A percentile compares a stretch with the other conserved stretches of the same genome.
phyloP scores from a whole-genome alignment of 2,888 invertebrate genomes.

The Lypha dubia region DNA sequence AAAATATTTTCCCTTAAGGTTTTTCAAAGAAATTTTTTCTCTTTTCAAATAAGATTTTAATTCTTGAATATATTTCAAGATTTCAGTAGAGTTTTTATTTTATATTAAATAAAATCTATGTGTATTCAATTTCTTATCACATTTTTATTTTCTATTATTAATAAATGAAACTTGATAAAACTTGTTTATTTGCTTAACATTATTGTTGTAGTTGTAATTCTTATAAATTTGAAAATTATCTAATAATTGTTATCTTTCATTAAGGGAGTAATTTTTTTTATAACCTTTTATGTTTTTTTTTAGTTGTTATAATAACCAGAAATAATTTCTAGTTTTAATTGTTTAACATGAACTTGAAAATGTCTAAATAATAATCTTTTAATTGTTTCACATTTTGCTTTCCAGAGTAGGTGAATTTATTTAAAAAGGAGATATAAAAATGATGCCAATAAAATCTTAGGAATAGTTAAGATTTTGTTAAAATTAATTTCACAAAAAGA shows the following conservation, averaged over 20 bases:
- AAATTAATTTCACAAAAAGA: too few species aligned
- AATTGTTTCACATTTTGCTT: neutral
- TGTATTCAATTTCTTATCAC: neutral
- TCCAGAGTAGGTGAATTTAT: neutral
- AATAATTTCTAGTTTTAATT: slow-evolving; percentile 24
- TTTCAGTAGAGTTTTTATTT: too few species aligned
- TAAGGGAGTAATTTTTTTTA: neutral
- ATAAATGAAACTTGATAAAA: slow-evolving; percentile 5
- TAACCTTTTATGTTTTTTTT: neutral
- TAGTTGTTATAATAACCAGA: neutral
- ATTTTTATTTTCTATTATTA: neutral
- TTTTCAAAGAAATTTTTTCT: neutral
- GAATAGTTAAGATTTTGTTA: too few species aligned
- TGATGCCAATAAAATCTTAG: neutral
- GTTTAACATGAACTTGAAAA: slow-evolving; percentile 53
- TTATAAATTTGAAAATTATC: neutral
- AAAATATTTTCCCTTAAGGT: neutral
- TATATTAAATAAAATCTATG: neutral
- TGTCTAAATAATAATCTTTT: slow-evolving; percentile 35
- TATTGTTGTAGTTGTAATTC: neutral
- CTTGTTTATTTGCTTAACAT: slow-evolving; percentile 10
- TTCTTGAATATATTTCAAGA: too few species aligned
- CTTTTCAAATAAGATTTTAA: too few species aligned
- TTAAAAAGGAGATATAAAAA: neutral
- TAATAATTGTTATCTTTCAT: slow-evolving; percentile 20